Evolutionary conservation across 2,888 invertebrate genomes (phyloP).

Genomic region (Leptinotarsa peninsularis): DNA sequence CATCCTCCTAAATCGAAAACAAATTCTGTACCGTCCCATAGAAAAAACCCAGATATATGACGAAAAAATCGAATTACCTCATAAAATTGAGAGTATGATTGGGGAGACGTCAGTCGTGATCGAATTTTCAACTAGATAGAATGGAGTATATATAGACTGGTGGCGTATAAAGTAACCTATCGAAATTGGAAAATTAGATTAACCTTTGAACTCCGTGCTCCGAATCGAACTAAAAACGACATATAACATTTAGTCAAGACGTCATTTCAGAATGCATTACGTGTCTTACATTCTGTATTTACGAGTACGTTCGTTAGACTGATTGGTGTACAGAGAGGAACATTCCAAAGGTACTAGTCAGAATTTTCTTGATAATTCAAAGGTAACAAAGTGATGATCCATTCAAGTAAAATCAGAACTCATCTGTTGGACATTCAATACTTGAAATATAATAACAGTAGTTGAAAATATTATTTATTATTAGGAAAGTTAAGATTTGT

Average conservation of each 20-base stretch:
- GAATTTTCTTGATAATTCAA: background rate
- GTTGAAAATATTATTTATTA: no score
- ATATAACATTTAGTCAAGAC: slow-evolving; percentile 23
- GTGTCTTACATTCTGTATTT: slow-evolving; percentile 35
- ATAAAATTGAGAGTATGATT: slow-evolving; percentile 42
- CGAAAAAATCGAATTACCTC: slow-evolving; percentile 42
- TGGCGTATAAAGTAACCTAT: slow-evolving; percentile 40
- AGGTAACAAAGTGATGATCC: no score
- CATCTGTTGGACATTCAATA: no score
- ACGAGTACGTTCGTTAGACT: slow-evolving; percentile 19
- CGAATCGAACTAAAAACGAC: slow-evolving; percentile 37
- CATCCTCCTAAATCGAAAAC: slow-evolving; percentile 8
- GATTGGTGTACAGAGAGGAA: background rate
- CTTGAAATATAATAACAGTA: no score
- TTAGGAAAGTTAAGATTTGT: no score
- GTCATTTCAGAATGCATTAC: slow-evolving; percentile 23
- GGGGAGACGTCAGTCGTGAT: slow-evolving; percentile 39
- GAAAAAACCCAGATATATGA: slow-evolving; percentile 10
- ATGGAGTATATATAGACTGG: slow-evolving; percentile 27
- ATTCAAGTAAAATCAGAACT: no score
- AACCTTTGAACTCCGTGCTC: slow-evolving; percentile 42
- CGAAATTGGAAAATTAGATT: slow-evolving; percentile 47
- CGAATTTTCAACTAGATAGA: slow-evolving; percentile 43
- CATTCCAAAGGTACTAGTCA: background rate
- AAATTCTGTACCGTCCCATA: background rate